Evolutionary conservation across 2,888 invertebrate genomes (phyloP), one percentile per base, ranked within the genome.

Genomic region (Eulithis prunata): DNA sequence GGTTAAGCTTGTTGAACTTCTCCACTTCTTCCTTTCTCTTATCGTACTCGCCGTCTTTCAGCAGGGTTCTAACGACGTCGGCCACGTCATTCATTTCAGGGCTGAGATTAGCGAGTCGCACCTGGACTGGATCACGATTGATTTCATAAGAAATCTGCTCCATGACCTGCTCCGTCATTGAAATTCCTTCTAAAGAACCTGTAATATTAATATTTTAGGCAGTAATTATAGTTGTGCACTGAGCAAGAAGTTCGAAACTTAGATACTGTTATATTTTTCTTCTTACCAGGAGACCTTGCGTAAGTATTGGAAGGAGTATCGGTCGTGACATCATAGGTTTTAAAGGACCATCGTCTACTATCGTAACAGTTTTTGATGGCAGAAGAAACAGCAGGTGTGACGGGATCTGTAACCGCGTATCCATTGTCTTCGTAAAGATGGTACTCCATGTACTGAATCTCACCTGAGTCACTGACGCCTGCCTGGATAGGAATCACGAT

Each of bases 121-220:
- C 94, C 74, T 94, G 86, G 38, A 94, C 58, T 0, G 95, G 94
- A 82, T 96, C 95, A 73, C 91, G 92, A 2, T 91, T 87, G 13
- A 94, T 72, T 63, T 84, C 90, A 55, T 88, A 89, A 0, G 95
- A 93, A 76, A 95, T 95, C 73, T 95, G 94, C 71, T 96, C 96
- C 94, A 96, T 95, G 14, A 96, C 86, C 64, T 88, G 88, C 81
- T 96, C 96, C 80, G 92, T 72, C 90, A 94, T 94, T 0, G 94
- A 94, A 10, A 96, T 86, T 14, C 93, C 94, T 86, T 97, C 96
- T 0, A 95, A 85, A 0, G 95, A 91, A 12, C 94, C 95, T 95
- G 59, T 1, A 69, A 78, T 45, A 49, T 45, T 45, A 12, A 8
- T 21, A 21, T 21, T 21, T 21, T 5, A 41, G 8, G 10, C 10